Conservation (phyloP, 2,113 vertebrate genomes). For the Rhynchomys soricoides region DNA sequence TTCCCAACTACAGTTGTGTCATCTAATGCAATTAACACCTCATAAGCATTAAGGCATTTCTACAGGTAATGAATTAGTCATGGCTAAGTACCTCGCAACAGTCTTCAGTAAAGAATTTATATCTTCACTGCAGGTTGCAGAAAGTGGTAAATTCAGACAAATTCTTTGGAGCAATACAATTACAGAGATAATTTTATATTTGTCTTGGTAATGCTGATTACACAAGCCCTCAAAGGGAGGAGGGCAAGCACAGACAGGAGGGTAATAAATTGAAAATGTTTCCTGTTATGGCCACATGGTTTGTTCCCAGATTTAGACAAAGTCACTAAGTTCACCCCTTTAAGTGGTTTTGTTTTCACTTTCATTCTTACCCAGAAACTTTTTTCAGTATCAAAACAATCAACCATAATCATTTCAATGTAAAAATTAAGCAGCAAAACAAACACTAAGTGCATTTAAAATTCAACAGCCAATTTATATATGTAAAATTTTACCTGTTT, state of each 20-base stretch:
- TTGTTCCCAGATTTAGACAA: conserved; percentile 21
- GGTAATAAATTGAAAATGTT: conserved; percentile 34
- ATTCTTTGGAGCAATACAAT: conserved; percentile 67
- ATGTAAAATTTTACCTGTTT: neutral
- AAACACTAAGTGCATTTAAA: conserved; percentile 10
- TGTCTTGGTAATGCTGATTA: conserved; percentile 47
- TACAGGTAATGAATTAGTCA: conserved; percentile 79
- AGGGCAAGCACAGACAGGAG: conserved; percentile 13
- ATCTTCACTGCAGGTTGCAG: conserved; percentile 36
- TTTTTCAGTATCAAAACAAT: neutral
- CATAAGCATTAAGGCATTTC: conserved; percentile 73
- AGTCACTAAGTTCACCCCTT: conserved; percentile 38
- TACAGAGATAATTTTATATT: conserved; percentile 67
- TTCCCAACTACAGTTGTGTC: conserved; percentile 65
- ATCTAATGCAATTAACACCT: conserved; percentile 77
- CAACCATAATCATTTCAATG: conserved; percentile 10
- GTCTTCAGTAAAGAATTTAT: conserved; percentile 41
- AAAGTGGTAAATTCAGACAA: conserved; percentile 59
- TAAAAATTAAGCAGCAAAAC: conserved; percentile 10
- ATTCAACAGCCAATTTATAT: neutral
- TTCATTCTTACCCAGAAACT: neutral
- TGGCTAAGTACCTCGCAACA: conserved; percentile 53
- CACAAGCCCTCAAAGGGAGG: neutral
- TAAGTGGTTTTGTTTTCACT: neutral
- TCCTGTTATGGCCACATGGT: neutral